Evolutionary conservation across 2,888 invertebrate genomes (phyloP), one percentile per base, ranked within the genome.

Genomic region (Petrolisthes manimaculis): DNA sequence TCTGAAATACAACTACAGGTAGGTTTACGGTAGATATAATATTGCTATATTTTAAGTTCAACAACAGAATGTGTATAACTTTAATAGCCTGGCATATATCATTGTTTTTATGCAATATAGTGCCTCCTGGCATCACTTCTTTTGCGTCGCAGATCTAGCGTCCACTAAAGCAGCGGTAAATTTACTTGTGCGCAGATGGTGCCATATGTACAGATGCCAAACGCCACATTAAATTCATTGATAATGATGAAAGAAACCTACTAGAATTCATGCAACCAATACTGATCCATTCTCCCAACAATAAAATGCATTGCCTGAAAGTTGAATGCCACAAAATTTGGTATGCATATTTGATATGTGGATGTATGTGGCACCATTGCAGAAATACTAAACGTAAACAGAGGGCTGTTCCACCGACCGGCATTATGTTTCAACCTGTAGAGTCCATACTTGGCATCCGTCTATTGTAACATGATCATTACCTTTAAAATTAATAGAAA

Each of bases 121-220:
- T 18, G 84, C 81, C 24, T 61, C 37, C 5, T 75, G 80, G 88
- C 80, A 81, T n/a, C 84, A 53, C 18, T 37, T 74, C 86, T 88
- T 88, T 88, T 88, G 88, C 88, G 88, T 88, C 88, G 88, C 81
- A 88, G 88, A 69, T 75, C 24, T 84, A 79, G 80, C 83, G 86
- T 80, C 79, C 53, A 18, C 69, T 51, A 53, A 53, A 61, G 82
- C 67, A 77, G 83, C 79, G 55, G 78, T 74, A 87, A 83, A 87
- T 87, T 83, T 78, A 87, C 80, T 82, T 71, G n/a, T 69, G 83
- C 87, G 88, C 84, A 84, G 54, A 8, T 51, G 61, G 51, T 69
- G 78, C 78, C 83, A 87, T 18, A 79, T 69, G 12, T 87, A 6
- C 51, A 14, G 12, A 51, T 61, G 53, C 53, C 37, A 51, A 61